phyloP scores from a whole-genome alignment of 2,797 vertebrate genomes.

The Cossypha heuglini region DNA sequence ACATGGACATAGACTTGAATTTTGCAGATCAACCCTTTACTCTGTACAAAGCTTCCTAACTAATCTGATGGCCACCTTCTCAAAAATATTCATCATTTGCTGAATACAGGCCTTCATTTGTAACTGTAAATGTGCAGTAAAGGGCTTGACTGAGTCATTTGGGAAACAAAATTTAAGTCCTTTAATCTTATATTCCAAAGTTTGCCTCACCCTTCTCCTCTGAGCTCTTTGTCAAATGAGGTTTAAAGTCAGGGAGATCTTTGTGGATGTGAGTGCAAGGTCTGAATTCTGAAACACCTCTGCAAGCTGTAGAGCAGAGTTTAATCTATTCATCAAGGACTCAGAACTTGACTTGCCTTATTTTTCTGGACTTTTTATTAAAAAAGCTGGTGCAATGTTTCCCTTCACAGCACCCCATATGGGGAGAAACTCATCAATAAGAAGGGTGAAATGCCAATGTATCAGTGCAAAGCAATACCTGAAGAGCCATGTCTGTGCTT shows the following conservation, averaged over 20 bases:
- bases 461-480: neutral
- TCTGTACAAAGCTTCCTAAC: neutral
- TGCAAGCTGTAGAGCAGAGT: neutral
- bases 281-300: neutral
- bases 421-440: neutral
- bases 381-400: neutral
- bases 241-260: neutral
- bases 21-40: neutral
- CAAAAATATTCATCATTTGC: neutral
- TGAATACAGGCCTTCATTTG: neutral
- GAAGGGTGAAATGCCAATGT: fast-evolving
- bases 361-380: neutral
- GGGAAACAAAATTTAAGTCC: neutral
- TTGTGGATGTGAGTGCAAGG: neutral
- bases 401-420: neutral
- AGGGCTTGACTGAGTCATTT: neutral
- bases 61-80: neutral
- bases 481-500: neutral
- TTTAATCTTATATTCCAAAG: neutral
- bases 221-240: neutral
- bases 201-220: neutral
- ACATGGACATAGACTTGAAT: neutral
- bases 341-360: neutral
- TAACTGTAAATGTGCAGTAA: neutral
- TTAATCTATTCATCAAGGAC: neutral